A percentile compares a stretch with the other conserved stretches of the same genome.
These are phyloP conservation scores for Sialis fuliginosa DNA, from an alignment of 2,888 invertebrate species.

Conservation along the genomic window DNA sequence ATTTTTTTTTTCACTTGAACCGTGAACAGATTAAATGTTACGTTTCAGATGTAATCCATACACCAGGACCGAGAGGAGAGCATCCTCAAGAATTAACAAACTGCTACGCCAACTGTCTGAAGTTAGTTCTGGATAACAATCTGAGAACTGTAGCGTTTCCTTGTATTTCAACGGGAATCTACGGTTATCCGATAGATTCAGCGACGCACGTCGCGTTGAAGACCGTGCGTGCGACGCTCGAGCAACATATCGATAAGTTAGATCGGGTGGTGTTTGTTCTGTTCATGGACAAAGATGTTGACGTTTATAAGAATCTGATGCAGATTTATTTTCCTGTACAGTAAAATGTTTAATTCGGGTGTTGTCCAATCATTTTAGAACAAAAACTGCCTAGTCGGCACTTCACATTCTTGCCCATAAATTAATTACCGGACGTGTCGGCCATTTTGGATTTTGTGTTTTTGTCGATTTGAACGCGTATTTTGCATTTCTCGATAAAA, in stretches of 20 bases:
- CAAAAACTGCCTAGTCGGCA: too few species aligned
- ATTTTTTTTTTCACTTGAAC: neutral
- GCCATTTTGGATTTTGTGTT: too few species aligned
- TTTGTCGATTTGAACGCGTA: too few species aligned
- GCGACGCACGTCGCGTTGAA: conserved; percentile 60
- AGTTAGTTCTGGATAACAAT: conserved; percentile 33
- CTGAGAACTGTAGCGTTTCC: conserved; percentile 64
- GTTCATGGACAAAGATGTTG: conserved; percentile 51
- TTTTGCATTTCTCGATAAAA: too few species aligned
- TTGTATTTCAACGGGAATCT: conserved; percentile 84
- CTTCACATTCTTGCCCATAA: too few species aligned
- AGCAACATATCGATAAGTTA: conserved; percentile 30
- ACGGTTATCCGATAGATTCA: conserved; percentile 63
- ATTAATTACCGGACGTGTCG: too few species aligned
- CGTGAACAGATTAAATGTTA: too few species aligned
- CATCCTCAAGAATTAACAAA: conserved; percentile 40
- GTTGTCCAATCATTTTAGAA: neutral
- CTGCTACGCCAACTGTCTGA: conserved; percentile 54
- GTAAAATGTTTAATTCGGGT: conserved; percentile 14
- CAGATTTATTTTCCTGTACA: conserved; percentile 52
- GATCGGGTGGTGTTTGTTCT: conserved; percentile 67
- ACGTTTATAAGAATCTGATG: conserved; percentile 51
- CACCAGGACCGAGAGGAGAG: conserved; percentile 71
- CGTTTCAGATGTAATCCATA: conserved; percentile 69
- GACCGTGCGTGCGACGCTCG: conserved; percentile 46